Conservation (phyloP, 2,888 invertebrate genomes). For the Andrena hattorfiana region DNA sequence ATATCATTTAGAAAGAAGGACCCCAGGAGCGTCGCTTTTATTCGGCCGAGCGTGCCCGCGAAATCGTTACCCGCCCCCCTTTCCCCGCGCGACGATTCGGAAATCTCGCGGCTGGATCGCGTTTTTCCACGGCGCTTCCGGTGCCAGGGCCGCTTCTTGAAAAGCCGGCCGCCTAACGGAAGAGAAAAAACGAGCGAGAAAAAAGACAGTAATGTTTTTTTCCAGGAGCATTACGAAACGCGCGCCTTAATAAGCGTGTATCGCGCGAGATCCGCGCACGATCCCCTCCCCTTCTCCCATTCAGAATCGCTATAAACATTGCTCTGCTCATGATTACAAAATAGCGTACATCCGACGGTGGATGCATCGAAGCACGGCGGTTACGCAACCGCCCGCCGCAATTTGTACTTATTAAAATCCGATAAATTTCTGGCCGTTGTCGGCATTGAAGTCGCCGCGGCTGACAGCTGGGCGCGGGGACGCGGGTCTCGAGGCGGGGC, state of each 20-base stretch:
- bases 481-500: no score
- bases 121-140: slow-evolving; percentile 34
- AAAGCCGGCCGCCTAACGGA: slow-evolving; percentile 50
- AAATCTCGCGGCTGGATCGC: neutral
- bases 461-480: neutral
- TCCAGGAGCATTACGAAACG: slow-evolving; percentile 80
- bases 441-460: slow-evolving; percentile 42
- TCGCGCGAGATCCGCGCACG: slow-evolving; percentile 79
- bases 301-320: slow-evolving; percentile 80
- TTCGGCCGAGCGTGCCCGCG: no score
- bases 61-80: neutral
- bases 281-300: slow-evolving; percentile 55
- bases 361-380: slow-evolving; percentile 79
- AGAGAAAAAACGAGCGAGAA: slow-evolving; percentile 44
- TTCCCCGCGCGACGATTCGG: neutral
- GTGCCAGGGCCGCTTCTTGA: slow-evolving; percentile 31
- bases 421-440: slow-evolving; percentile 62
- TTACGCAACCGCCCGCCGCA: slow-evolving; percentile 65
- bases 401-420: slow-evolving; percentile 72
- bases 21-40: no score
- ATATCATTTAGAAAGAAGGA: no score
- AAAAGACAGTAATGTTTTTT: slow-evolving; percentile 64
- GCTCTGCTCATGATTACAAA: slow-evolving; percentile 83
- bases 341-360: slow-evolving; percentile 83
- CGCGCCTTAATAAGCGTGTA: slow-evolving; percentile 80